A percentile compares a stretch with the other conserved stretches of the same genome.
These are phyloP conservation scores for Lasioglossum figueresi DNA, from an alignment of 2,888 invertebrate genomes.

Conservation along the genomic window DNA sequence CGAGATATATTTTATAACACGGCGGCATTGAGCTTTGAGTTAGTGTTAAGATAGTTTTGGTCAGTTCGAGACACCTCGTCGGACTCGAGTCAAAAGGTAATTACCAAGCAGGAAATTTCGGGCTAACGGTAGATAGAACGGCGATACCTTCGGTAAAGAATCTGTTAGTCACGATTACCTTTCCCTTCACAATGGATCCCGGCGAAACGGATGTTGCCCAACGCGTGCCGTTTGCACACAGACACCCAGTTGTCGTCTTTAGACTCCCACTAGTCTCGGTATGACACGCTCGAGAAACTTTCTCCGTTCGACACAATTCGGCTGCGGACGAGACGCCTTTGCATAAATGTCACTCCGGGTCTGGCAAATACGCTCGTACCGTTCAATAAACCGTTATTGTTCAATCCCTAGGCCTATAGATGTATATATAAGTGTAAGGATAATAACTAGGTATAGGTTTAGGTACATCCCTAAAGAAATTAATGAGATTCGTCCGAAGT, in stretches of 20 bases:
- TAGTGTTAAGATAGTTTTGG: background rate
- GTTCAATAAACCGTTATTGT: background rate
- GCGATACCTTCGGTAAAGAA: conserved; percentile 34
- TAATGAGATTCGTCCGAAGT: no score
- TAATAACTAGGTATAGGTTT: no score
- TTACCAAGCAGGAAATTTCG: conserved; percentile 11
- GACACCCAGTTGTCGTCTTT: conserved; percentile 56
- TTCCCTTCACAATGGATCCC: conserved; percentile 61
- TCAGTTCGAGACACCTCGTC: background rate
- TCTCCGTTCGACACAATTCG: conserved; percentile 65
- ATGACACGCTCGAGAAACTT: conserved; percentile 68
- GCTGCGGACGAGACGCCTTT: conserved; percentile 20
- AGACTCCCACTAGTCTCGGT: conserved; percentile 63
- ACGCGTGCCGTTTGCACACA: conserved; percentile 51
- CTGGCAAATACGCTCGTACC: background rate
- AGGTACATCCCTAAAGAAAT: no score
- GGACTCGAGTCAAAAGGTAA: background rate
- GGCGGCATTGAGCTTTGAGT: no score
- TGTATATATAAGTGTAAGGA: no score
- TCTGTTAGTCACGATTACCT: conserved; percentile 52
- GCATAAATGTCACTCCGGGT: background rate
- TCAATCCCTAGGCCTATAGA: no score
- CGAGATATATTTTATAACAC: no score
- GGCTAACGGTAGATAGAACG: conserved; percentile 14
- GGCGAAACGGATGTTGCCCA: conserved; percentile 66